A percentile compares a stretch with the other conserved stretches of the same genome.
These are phyloP conservation scores for Rhynchonycteris naso DNA, from an alignment of 2,797 vertebrate species.

Conservation along the genomic window DNA sequence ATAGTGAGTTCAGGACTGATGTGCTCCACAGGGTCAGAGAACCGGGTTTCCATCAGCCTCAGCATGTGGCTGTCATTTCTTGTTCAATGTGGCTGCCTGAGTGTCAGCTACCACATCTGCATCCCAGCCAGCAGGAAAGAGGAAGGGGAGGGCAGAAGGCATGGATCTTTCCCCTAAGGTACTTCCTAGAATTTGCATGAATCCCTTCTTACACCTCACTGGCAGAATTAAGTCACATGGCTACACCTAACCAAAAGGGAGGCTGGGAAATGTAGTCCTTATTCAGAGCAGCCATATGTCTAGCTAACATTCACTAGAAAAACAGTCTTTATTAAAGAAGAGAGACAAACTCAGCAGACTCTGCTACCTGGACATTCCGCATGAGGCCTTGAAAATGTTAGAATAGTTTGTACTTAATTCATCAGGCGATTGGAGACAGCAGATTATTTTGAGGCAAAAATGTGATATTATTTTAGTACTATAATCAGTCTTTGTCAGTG, in stretches of 20 bases:
- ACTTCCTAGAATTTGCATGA: not conserved
- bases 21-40: not conserved
- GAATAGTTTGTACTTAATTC: slow-evolving; percentile 24
- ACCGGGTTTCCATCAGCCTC: not conserved
- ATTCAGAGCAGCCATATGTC: not conserved
- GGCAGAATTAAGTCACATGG: not conserved
- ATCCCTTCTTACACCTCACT: not conserved
- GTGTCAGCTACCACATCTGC: not conserved
- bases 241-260: not conserved
- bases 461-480: not conserved
- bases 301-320: not conserved
- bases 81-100: not conserved
- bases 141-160: not conserved
- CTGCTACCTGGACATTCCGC: not conserved
- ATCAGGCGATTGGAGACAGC: not conserved
- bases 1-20: not conserved
- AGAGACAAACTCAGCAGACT: not conserved
- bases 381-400: not conserved
- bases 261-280: not conserved
- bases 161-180: not conserved
- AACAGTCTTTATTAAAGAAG: not conserved
- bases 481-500: not conserved
- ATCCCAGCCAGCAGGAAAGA: not conserved
- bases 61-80: not conserved
- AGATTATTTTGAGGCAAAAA: slow-evolving; percentile 20